Base-by-base conservation (phyloP, 2,797 vertebrate species). In the Acanthurus tractus region DNA sequence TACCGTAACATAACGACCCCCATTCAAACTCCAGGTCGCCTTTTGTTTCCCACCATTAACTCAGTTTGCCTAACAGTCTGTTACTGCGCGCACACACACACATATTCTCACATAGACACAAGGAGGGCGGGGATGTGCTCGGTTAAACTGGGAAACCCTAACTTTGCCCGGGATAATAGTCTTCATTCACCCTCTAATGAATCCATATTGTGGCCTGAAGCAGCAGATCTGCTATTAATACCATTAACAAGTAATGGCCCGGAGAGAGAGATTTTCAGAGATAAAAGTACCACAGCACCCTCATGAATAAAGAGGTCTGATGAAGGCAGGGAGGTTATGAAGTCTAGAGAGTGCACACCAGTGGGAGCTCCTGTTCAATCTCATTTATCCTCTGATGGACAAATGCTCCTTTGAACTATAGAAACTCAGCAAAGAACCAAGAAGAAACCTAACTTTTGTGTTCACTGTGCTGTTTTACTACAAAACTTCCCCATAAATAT, bases 11-110 rank as follows among this genome's bases (percentile, higher is more conserved):
- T 64, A 88, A 88, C 72, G 80, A 66, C 76, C 70, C 45, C 71
- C 72, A 74, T 88, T 83, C 59, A 84, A 90, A 90, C 86, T 84
- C 76, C 81, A 82, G 80, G 68, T 75, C 46, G 88, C 68, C 84
- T 90, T 86, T 85, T 72, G 87, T 91, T 89, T 89, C 89, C 86
- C 88, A 45, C 78, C 90, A 92, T 93, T 93, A 93, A 91, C 87
- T 90, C 66, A 44, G 66, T 83, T 85, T 88, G 87, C 83, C 89
- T 85, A 78, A 70, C 34, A 86, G 83, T 91, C 63, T 92, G 80
- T 74, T 83, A 70, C 54, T 71, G 74, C 72, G 71, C 69, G 78
- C 67, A 64, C 20, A 64, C 20, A 36, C 63, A 54, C 38, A 57
- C 49, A 49, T 29, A 64, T 34, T 52, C 53, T 42, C 55, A 23